Conservation (phyloP, 1,140 invertebrate species). For the Phymastichus coffea region DNA sequence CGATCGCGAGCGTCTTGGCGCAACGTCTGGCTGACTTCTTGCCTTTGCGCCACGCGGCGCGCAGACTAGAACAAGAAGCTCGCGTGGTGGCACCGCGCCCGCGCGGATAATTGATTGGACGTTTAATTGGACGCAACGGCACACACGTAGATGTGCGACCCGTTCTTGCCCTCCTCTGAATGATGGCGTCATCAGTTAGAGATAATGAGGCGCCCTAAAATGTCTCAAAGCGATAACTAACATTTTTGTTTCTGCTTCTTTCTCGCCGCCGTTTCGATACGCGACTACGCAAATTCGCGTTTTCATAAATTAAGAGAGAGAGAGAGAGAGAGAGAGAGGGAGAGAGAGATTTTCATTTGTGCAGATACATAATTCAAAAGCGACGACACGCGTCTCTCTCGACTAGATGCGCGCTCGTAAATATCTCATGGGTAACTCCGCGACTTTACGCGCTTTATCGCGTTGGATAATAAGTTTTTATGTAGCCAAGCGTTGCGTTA, state of each 20-base stretch:
- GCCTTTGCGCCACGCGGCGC: constrained; percentile 3
- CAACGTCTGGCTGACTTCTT: not conserved
- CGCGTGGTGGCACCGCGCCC: constrained; percentile 17
- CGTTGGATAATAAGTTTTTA: constrained; percentile 1
- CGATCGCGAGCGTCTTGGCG: not conserved
- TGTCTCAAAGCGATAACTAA: too few species aligned
- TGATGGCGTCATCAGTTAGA: constrained; percentile 51
- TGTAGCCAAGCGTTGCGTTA: not conserved
- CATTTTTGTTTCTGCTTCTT: too few species aligned
- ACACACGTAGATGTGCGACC: constrained; percentile 18
- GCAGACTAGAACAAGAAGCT: constrained; percentile 32
- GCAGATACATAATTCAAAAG: too few species aligned
- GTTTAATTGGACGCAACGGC: constrained; percentile 46
- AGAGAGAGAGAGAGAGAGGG: too few species aligned
- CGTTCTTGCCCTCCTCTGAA: constrained; percentile 38
- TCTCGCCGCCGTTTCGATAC: too few species aligned
- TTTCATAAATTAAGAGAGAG: too few species aligned
- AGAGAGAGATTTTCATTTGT: too few species aligned
- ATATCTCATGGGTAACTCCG: constrained; percentile 3
- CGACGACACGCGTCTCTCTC: too few species aligned
- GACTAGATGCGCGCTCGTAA: constrained; percentile 8
- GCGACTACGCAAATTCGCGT: too few species aligned
- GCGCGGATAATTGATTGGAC: constrained; percentile 42
- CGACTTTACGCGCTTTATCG: constrained; percentile 6
- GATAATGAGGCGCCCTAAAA: constrained; percentile 51